Evolutionary conservation across 2,888 invertebrate species (phyloP).

Genomic region (Psylliodes chrysocephalus): DNA sequence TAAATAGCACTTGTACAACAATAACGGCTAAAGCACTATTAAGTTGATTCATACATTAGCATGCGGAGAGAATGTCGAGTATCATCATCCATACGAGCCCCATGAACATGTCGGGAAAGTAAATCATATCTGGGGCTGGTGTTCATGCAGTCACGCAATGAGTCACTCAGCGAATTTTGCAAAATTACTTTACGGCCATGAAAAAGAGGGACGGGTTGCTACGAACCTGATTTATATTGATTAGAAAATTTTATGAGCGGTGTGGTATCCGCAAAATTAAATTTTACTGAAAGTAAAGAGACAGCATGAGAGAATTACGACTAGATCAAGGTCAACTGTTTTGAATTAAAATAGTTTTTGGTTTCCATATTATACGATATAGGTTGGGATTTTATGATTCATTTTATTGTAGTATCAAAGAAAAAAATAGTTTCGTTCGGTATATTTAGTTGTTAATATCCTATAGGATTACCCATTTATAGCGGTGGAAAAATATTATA

Average conservation of each 20-base stretch:
- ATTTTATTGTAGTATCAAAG: no score
- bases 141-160: constrained; percentile 26
- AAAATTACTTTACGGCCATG: constrained; percentile 19
- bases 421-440: no score
- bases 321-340: not conserved
- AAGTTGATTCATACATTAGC: constrained; percentile 36
- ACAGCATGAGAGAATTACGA: not conserved
- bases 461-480: no score
- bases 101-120: constrained; percentile 31
- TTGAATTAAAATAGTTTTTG: no score
- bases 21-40: constrained; percentile 37
- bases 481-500: no score
- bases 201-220: not conserved
- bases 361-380: no score
- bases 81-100: constrained; percentile 24
- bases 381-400: no score
- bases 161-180: constrained; percentile 28
- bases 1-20: constrained; percentile 33
- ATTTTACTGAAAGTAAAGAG: not conserved
- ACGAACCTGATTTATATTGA: not conserved
- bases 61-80: constrained; percentile 31
- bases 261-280: not conserved
- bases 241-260: constrained; percentile 1
- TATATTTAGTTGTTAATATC: no score
- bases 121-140: constrained; percentile 18